These are phyloP conservation scores for Xenops minutus DNA, from an alignment of 2,797 vertebrate genomes.

Conservation along the genomic window DNA sequence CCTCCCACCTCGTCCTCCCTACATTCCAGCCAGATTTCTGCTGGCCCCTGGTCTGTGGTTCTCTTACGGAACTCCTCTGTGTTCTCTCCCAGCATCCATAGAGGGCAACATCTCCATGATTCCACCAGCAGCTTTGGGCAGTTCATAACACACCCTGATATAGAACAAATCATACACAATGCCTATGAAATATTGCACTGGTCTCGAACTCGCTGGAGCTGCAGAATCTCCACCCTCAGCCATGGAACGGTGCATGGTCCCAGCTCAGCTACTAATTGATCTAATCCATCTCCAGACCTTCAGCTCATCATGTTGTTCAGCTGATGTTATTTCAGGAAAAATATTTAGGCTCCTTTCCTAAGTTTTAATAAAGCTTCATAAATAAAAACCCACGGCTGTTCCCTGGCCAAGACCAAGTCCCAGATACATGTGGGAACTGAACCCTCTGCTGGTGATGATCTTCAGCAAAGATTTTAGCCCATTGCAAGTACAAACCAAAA, in stretches of 20 bases:
- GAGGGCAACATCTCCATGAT: neutral
- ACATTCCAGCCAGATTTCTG: neutral
- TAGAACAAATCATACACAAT: neutral
- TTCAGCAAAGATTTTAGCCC: neutral
- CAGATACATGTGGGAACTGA: constrained; percentile 1
- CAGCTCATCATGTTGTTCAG: neutral
- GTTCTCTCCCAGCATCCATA: neutral
- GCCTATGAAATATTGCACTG: neutral
- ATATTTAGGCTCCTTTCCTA: constrained; percentile 2
- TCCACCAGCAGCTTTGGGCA: neutral
- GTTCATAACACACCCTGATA: neutral
- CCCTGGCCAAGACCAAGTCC: neutral
- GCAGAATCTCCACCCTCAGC: neutral
- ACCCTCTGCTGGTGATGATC: constrained; percentile 42
- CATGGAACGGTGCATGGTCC: neutral
- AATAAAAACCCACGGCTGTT: neutral
- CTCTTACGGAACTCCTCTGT: neutral
- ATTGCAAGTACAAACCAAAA: neutral
- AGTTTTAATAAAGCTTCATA: constrained; percentile 13
- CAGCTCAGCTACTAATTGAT: neutral
- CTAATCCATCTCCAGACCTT: neutral
- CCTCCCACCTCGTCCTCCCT: neutral
- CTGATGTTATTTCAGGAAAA: constrained; percentile 10
- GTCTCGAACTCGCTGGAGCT: neutral
- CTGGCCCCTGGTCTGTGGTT: neutral